Evolutionary conservation across 2,888 invertebrate genomes (phyloP).

Genomic region (Dysmachus trigonus): DNA sequence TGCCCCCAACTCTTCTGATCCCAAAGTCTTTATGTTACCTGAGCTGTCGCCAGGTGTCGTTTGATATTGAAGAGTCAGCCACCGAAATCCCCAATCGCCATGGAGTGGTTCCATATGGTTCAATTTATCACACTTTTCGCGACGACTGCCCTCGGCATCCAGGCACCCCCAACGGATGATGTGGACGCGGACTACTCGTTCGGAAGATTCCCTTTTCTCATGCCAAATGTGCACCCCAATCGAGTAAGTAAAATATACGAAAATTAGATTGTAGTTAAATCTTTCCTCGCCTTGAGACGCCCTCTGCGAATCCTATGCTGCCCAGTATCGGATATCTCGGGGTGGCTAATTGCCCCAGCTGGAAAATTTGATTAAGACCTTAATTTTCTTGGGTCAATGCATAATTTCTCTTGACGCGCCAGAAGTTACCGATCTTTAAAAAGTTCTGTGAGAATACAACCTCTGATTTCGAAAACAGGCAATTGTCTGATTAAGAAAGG

Average conservation of each 20-base stretch:
- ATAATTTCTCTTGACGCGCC: too few relatives aligned
- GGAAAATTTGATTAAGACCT: not conserved
- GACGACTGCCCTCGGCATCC: conserved; percentile 31
- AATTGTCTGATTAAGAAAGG: too few relatives aligned
- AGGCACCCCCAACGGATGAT: not conserved
- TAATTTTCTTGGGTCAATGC: not conserved
- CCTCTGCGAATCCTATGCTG: not conserved
- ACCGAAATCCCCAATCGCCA: not conserved
- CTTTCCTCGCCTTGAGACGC: not conserved
- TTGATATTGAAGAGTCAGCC: not conserved
- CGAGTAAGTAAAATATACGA: conserved; percentile 70
- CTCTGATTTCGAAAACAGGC: too few relatives aligned
- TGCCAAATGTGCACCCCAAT: conserved; percentile 84
- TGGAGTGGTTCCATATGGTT: conserved; percentile 50
- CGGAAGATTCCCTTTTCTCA: conserved; percentile 74
- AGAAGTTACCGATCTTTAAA: not conserved
- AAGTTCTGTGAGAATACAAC: not conserved
- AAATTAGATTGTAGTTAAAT: not conserved
- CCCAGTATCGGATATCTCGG: not conserved
- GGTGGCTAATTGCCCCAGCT: not conserved
- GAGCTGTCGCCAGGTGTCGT: not conserved
- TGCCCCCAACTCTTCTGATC: not conserved
- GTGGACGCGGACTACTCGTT: conserved; percentile 45
- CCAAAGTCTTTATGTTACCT: not conserved
- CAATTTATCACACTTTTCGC: conserved; percentile 21